Evolutionary conservation across 2,797 vertebrate species (phyloP), one percentile per base, ranked within the genome.

Genomic region (Apogon talboti): DNA sequence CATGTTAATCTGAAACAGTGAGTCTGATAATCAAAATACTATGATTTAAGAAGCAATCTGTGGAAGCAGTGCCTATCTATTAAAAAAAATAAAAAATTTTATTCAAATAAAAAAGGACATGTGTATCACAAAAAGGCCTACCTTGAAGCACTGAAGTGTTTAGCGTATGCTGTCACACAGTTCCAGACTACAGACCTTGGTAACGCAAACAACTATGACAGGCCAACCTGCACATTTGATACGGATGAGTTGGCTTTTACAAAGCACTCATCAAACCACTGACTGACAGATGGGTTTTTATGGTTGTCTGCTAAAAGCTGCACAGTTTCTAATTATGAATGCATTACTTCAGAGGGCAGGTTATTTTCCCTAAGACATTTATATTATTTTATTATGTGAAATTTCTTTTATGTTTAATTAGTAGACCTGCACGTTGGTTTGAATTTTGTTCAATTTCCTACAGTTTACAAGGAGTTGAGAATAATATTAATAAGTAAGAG

Each of bases 21-120:
- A 51, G 2, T 14, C 10, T 70, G 28, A 56, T 65, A 53, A 69
- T 63, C 16, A 8, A 66, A 70, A 71, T 52, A 14, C n/a, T 62
- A 14, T 15, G 50, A 12, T 58, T 67, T 78, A 44, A 58, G 56
- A 56, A 3, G 11, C 40, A 58, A 37, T 66, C 41, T 19, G 47
- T 51, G 28, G 43, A 74, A 76, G 37, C n/a, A 58, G 43, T 30
- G 40, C 33, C 2, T 15, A 30, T 46, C 45, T 59, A 70, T 62
- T 61, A 19, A 65, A 3, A 35, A 10, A 10, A 35, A 50, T 28
- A 12, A 18, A n/a, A n/a, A 24, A 24, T 24, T 24, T 24, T n/a
- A n/a, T n/a, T 24, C 21, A 24, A 24, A 24, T n/a, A 21, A 8
- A 30, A 8, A 8, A 30, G 7, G 28, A 30, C 28, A 33, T 9